Base-by-base conservation (phyloP, 2,797 vertebrate genomes). In the Brachyalestes nurse region DNA sequence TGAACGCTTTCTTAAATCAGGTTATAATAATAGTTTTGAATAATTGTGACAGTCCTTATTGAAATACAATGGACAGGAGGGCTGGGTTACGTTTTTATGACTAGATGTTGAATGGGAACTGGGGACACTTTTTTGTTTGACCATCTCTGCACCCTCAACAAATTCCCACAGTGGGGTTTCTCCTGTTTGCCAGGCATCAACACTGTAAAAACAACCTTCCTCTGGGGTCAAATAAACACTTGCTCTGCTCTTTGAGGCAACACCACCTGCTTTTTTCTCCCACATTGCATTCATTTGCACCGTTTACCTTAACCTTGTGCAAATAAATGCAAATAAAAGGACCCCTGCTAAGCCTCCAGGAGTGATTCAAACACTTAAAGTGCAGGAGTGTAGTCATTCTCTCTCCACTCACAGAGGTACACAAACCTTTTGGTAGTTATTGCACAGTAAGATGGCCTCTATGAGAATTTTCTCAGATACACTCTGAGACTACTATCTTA, bases 251-350 rank as follows among this genome's bases (percentile, higher is more conserved):
- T 85, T 79, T 66, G 57, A 89, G 88, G 84, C 86, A 80, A 71
- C 85, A 88, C 86, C 84, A 83, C 7, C 38, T 1, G 21, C 34
- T 88, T 88, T 89, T 62, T 88, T 88, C 77, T 84, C 89, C 87
- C 78, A 82, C 64, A 82, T 78, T 77, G 80, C 86, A 7, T 75
- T 77, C 81, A 87, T 85, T 87, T 86, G 83, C 83, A 77, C 84
- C 90, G 88, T 92, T 91, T 90, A 87, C 86, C 84, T 86, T 88
- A 86, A 87, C 88, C 90, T 90, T 90, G 88, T 88, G 86, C 86
- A 92, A 91, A 93, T 87, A 92, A 88, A 90, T 86, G 85, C n/a
- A n/a, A 8, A 12, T 17, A 62, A 19, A 10, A 55, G 69, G 40
- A 79, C 14, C 8, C 67, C 23, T 51, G 38, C 9, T 38, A 49